A percentile compares a stretch with the other conserved stretches of the same genome.
These are phyloP conservation scores for Mus minutoides DNA, from an alignment of 2,797 vertebrate genomes.

Conservation along the genomic window DNA sequence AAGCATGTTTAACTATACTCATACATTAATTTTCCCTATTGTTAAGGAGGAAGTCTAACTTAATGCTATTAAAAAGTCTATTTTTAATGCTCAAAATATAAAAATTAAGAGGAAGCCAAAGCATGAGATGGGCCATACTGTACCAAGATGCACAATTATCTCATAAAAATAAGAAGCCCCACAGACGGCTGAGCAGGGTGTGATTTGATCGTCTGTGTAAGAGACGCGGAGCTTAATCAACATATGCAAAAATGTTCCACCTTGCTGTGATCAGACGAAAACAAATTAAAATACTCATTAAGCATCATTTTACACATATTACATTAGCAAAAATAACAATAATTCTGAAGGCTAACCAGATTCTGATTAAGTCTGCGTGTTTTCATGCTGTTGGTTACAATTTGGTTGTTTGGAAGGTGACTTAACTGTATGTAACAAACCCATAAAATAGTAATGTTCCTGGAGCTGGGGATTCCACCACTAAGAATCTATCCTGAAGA, in stretches of 20 bases:
- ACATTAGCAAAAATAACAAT: slow-evolving; percentile 68
- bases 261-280: slow-evolving; percentile 72
- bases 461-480: slow-evolving; percentile 1
- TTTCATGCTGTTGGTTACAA: slow-evolving; percentile 40
- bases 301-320: slow-evolving; percentile 70
- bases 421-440: slow-evolving; percentile 30
- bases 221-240: slow-evolving; percentile 50
- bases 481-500: slow-evolving; percentile 23
- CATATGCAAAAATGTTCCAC: slow-evolving; percentile 65
- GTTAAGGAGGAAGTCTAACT: slow-evolving; percentile 1
- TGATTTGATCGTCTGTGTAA: slow-evolving; percentile 49
- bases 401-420: slow-evolving; percentile 53
- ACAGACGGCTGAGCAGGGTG: not conserved
- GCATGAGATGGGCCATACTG: not conserved
- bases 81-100: slow-evolving; percentile 44
- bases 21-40: slow-evolving; percentile 40
- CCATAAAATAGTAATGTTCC: slow-evolving; percentile 41
- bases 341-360: slow-evolving; percentile 62
- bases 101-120: slow-evolving; percentile 51
- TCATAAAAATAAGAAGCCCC: slow-evolving; percentile 46
- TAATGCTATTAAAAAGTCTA: slow-evolving; percentile 22
- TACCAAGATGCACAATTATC: slow-evolving; percentile 40
- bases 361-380: slow-evolving; percentile 57
- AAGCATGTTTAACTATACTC: not conserved
- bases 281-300: slow-evolving; percentile 76